Evolutionary conservation across 2,113 vertebrate species (phyloP), one percentile per base, ranked within the genome.

Genomic region (Coryphaenoides rupestris): DNA sequence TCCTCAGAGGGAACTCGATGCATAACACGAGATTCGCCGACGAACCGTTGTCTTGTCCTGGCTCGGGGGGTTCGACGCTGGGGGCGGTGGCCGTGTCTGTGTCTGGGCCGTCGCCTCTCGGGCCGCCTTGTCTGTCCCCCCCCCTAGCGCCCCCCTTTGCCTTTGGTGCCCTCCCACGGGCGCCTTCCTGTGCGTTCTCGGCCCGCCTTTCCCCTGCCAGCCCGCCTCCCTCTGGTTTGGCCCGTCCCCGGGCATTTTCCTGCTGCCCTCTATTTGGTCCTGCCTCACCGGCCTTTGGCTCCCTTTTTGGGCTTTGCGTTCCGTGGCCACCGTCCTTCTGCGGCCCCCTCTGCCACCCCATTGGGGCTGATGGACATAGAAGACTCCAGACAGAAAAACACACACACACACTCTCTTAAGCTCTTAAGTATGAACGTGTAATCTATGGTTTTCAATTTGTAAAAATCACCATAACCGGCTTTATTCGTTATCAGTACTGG

Each of bases 261-360:
- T n/a, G n/a, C n/a, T n/a, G n/a, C n/a, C n/a, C n/a, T n/a, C 70
- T 78, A 74, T 86, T 84, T 78, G 84, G 90, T 90, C 90, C 87
- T 88, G 85, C 73, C 70, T n/a, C n/a, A n/a, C 63, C 69, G 62
- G 82, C 84, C 89, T 89, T 90, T 87, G 83, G 84, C 86, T 90
- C 77, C 70, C 88, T 77, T 86, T 89, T 83, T 87, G 84, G 87
- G n/a, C 89, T 89, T 87, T 78, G 71, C 73, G 59, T 74, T 70
- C 82, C 83, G 69, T 82, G 69, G 89, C n/a, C n/a, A 91, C 85
- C 83, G 81, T 89, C 83, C 86, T 89, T 87, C 84, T 79, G 71
- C 80, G 77, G 72, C 73, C 76, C 77, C 54, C 63, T 63, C 72
- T 58, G 40, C 68, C 49, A 63, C 63, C 63, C 58, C 63, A 66